These are phyloP conservation scores for Poecilobothrus nobilitatus DNA, from an alignment of 2,888 invertebrate species.

Conservation along the genomic window DNA sequence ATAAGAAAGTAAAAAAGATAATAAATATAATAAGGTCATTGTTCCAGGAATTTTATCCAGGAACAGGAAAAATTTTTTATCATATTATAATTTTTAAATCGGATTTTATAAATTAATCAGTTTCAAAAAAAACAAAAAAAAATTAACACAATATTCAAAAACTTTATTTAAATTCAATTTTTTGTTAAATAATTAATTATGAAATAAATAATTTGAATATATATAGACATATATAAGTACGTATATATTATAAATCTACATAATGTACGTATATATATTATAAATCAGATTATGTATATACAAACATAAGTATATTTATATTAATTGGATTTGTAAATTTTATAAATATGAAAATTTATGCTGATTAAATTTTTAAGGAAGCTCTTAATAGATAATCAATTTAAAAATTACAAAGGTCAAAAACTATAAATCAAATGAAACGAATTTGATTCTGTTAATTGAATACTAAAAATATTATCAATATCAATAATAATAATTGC, in stretches of 20 bases:
- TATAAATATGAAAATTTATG: not conserved
- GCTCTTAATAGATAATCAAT: not conserved
- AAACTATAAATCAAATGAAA: not conserved
- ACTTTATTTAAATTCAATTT: not conserved
- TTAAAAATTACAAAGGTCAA: not conserved
- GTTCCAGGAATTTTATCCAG: no score
- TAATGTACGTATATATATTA: not conserved
- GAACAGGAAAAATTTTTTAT: not conserved
- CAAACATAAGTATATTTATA: no score
- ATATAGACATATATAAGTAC: not conserved
- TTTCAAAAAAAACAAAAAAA: not conserved
- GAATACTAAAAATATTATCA: not conserved
- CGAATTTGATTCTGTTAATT: not conserved
- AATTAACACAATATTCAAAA: not conserved
- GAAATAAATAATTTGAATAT: not conserved
- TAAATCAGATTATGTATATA: not conserved
- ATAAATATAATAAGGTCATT: no score
- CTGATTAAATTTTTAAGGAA: constrained; percentile 1
- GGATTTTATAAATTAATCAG: not conserved
- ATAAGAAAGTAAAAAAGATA: no score
- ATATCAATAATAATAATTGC: not conserved
- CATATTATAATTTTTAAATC: not conserved
- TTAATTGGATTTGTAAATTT: no score
- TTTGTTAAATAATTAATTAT: no score
- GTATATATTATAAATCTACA: not conserved